Base-by-base conservation (phyloP, 1,140 invertebrate genomes). In the Yoshiicerus persimilis region DNA sequence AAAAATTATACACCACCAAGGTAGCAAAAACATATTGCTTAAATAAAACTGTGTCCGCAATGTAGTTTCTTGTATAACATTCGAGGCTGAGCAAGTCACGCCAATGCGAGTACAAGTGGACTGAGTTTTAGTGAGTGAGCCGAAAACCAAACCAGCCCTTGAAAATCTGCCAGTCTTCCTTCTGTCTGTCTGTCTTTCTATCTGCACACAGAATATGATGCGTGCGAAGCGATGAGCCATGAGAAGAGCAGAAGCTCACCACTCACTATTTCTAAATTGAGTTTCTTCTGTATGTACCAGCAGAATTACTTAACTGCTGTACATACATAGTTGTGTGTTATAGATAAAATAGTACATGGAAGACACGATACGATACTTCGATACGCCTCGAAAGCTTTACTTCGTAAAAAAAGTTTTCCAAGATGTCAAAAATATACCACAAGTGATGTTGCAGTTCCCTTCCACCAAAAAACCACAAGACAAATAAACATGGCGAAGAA, bases 371-470 rank as follows among this genome's bases (percentile, higher is more conserved):
- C 75, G 30, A 36, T 36, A 36, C 11, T n/a, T 34, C 70, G 30
- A 80, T 80, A 80, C 75, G 75, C 34, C 32, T 80, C 75, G 32
- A 32, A 80, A 80, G 75, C 30, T 80, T 23, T 36, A 3, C 27
- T 75, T 75, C 1, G 70, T 75, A 75, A 38, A 87, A 86, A 86
- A 75, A 86, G 39, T 77, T 87, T 80, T 87, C 41, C 38, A 87
- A 87, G 87, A 88, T 85, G 87, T 88, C 87, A 88, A 88, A 88
- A 88, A 88, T 88, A 88, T 85, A 88, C 87, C 83, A 84, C 47
- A 75, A 88, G 83, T 87, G 83, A 84, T 88, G 87, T 84, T 88
- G 34, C 83, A 84, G 77, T 85, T 88, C 56, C 77, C 77, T 84
- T 75, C 75, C 80, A 77, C 70, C 41, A 88, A 87, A 88, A 88